Base-by-base conservation (phyloP, 2,888 invertebrate genomes). In the Andricus quercusramuli region DNA sequence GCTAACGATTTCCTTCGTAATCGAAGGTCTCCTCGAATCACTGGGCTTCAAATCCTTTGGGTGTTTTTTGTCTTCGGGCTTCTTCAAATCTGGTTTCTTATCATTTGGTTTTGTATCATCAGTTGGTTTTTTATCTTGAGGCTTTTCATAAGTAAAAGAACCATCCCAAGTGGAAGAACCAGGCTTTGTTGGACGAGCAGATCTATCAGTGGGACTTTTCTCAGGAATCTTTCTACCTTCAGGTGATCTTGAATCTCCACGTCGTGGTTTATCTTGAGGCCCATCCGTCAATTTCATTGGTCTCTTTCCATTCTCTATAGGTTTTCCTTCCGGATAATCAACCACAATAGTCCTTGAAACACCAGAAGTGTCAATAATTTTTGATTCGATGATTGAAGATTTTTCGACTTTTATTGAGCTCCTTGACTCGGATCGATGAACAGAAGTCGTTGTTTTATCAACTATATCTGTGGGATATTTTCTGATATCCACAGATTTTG, bases 101-200 rank as follows among this genome's bases (percentile, higher is more conserved):
- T 78, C 51, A 29, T 44, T 51, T 25, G 79, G 32, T 80, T 79
- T 83, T 47, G 82, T 84, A 29, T 82, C 80, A 67, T 84, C 79
- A 13, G 32, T 51, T 1, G 84, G 82, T 32, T 32, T 83, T 59
- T 76, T 79, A 15, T 83, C 82, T 1, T 29, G 20, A 1, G 85
- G 80, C 78, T 87, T 86, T 62, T 89, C 87, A n/a, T 85, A 82
- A n/a, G 85, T 83, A 68, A 89, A 89, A 3, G 88, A 87, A 32
- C 88, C 89, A 56, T 89, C 88, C 89, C 89, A 89, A 20, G 86
- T 87, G 0, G 88, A 88, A 32, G 82, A 83, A 11, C 82, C 83
- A 3, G 84, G 83, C 80, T 88, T 88, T 0, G 59, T 74, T 1
- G 81, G 80, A 66, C 90, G 86, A 3, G 64, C 64, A 0, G 84